phyloP scores from a whole-genome alignment of 37 sponge, comb jelly and placozoan genomes.

The Beroe forskalii region DNA sequence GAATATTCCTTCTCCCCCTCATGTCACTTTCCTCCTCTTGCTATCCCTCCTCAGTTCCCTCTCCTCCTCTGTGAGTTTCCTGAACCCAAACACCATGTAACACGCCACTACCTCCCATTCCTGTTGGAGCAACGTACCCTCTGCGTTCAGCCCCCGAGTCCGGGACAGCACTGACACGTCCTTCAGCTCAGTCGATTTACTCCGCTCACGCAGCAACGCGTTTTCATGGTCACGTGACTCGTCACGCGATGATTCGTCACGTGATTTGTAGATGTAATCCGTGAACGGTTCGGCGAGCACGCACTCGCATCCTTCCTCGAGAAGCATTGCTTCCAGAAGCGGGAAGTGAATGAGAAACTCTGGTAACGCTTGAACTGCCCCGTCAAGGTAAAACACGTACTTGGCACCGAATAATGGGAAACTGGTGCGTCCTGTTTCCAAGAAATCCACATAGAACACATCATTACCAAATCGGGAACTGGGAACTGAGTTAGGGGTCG shows the following conservation, averaged over 20 bases:
- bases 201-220: neutral
- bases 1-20: neutral
- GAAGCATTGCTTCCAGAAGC: conserved; percentile 69
- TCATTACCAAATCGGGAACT: conserved; percentile 67
- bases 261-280: conserved; percentile 23
- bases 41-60: conserved; percentile 46
- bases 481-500: neutral
- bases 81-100: conserved; percentile 56
- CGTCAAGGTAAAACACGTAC: conserved; percentile 90
- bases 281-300: conserved; percentile 54
- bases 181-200: neutral
- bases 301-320: conserved; percentile 49
- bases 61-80: conserved; percentile 29
- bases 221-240: neutral
- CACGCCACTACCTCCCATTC: conserved; percentile 84
- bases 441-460: conserved; percentile 67
- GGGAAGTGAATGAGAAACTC: conserved; percentile 96
- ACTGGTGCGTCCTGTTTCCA: conserved; percentile 3
- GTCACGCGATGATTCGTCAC: neutral
- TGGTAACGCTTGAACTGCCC: conserved; percentile 84
- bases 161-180: conserved; percentile 21
- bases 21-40: conserved; percentile 31
- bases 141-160: conserved; percentile 33
- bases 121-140: conserved; percentile 79
- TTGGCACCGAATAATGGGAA: conserved; percentile 90